These are phyloP conservation scores for Pygoscelis antarcticus DNA, from an alignment of 2,113 vertebrate species.

Conservation along the genomic window DNA sequence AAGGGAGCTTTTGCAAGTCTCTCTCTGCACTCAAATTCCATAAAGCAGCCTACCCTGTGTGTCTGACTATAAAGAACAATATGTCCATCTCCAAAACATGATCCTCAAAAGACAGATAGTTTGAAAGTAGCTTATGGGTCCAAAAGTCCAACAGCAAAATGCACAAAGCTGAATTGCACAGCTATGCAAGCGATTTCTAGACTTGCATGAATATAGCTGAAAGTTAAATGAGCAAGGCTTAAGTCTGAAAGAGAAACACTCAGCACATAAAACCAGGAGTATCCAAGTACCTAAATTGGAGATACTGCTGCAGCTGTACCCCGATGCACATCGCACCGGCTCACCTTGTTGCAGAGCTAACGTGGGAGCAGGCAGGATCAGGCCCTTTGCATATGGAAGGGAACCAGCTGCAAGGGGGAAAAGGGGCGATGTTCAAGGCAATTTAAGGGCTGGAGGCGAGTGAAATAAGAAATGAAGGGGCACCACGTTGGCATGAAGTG, in stretches of 20 bases:
- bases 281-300: not conserved
- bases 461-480: not conserved
- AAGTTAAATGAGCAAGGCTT: not conserved
- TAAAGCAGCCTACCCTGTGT: not conserved
- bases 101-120: not conserved
- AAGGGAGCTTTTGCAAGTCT: not conserved
- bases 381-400: not conserved
- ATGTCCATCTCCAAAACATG: not conserved
- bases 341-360: not conserved
- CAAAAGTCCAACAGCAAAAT: not conserved
- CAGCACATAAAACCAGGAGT: not conserved
- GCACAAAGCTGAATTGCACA: not conserved
- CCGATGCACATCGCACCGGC: too few relatives aligned
- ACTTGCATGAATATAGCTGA: fast-evolving
- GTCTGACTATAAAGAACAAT: not conserved
- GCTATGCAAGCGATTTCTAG: not conserved
- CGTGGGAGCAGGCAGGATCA: not conserved
- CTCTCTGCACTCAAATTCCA: not conserved
- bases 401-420: not conserved
- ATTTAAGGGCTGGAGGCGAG: not conserved
- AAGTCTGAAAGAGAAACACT: not conserved
- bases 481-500: constrained; percentile 1
- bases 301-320: fast-evolving
- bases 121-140: not conserved
- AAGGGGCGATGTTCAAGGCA: fast-evolving